Conservation (phyloP, 1,140 invertebrate species). For the Drosophila setifemur region DNA sequence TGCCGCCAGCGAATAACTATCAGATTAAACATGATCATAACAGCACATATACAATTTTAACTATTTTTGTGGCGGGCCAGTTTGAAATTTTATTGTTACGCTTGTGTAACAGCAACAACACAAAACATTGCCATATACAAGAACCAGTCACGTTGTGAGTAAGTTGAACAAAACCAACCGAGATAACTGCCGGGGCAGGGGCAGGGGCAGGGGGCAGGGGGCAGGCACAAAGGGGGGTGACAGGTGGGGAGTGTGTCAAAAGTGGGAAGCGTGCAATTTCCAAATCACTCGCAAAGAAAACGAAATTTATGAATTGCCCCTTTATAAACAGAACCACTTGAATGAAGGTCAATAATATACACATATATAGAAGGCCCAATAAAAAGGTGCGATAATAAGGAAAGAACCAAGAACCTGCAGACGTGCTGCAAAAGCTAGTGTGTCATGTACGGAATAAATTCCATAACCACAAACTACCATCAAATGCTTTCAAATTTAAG, state of each 20-base stretch:
- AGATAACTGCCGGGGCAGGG: constrained; percentile 13
- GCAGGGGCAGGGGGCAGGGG: too few species aligned
- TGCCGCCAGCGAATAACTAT: constrained; percentile 42
- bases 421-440: neutral
- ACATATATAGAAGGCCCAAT: neutral
- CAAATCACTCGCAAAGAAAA: constrained; percentile 38
- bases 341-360: constrained; percentile 36
- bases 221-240: too few species aligned
- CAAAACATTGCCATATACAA: constrained; percentile 7
- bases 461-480: too few species aligned
- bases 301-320: constrained; percentile 30
- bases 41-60: constrained; percentile 46
- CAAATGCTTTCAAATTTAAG: too few species aligned
- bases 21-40: constrained; percentile 50
- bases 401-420: constrained; percentile 2
- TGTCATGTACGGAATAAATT: neutral
- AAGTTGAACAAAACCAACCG: constrained; percentile 21
- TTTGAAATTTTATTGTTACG: constrained; percentile 50
- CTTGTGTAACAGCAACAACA: constrained; percentile 32
- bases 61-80: constrained; percentile 36
- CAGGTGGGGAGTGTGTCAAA: too few species aligned
- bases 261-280: constrained; percentile 4
- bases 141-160: constrained; percentile 48
- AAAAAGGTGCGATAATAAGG: constrained; percentile 25
- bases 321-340: constrained; percentile 15